Conservation (phyloP, 2,113 vertebrate genomes). For the Xyrauchen texanus region DNA sequence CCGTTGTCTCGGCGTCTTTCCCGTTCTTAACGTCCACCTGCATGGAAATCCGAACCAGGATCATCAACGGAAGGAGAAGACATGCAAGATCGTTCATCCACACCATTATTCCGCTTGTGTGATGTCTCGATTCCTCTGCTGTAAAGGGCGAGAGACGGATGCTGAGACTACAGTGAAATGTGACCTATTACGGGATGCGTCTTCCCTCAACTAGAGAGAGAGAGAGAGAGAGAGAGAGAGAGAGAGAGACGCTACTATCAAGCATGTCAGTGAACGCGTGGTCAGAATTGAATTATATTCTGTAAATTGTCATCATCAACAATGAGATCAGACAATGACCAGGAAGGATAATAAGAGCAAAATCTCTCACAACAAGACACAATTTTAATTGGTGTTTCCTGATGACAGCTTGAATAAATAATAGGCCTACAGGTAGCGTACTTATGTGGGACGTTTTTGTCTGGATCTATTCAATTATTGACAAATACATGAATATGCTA, state of each 20-base stretch:
- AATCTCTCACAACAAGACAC: too few relatives aligned
- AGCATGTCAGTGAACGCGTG: constrained; percentile 5
- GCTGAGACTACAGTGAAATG: constrained; percentile 75
- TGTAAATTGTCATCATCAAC: background rate
- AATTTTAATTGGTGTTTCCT: too few relatives aligned
- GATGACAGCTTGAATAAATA: too few relatives aligned
- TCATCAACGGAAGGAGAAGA: constrained; percentile 74
- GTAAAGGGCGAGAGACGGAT: constrained; percentile 62
- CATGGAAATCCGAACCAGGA: constrained; percentile 71
- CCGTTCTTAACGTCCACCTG: constrained; percentile 75
- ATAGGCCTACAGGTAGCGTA: too few relatives aligned
- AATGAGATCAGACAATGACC: background rate
- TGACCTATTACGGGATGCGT: constrained; percentile 81
- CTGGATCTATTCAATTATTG: too few relatives aligned
- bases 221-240: constrained; percentile 19
- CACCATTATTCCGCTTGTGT: constrained; percentile 64
- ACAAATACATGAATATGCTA: too few relatives aligned
- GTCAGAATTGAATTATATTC: too few relatives aligned
- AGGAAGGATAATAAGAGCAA: background rate
- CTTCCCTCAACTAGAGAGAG: constrained; percentile 63
- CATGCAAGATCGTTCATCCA: constrained; percentile 72
- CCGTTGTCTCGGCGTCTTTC: constrained; percentile 83
- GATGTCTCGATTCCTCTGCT: constrained; percentile 52
- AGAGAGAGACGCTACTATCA: constrained; percentile 24
- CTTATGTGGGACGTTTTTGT: too few relatives aligned